These are phyloP conservation scores for Solenopsis invicta DNA, from an alignment of 1,140 invertebrate genomes.

Conservation along the genomic window DNA sequence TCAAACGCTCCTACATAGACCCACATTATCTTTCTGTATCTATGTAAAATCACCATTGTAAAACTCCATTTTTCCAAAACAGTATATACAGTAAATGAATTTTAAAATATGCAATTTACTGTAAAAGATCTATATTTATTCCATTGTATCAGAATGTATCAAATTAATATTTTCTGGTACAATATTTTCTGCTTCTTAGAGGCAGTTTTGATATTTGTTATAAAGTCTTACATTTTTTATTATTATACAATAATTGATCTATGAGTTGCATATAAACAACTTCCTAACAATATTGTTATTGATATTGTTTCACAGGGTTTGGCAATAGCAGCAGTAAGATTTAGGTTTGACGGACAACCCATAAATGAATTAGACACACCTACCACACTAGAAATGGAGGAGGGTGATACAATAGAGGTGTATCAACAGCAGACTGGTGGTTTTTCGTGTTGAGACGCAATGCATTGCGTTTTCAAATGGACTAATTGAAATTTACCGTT, in stretches of 20 bases:
- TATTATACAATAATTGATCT: background rate
- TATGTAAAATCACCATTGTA: background rate
- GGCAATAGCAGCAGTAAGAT: constrained; percentile 95
- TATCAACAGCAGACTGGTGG: constrained; percentile 98
- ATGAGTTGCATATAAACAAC: background rate
- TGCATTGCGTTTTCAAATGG: constrained; percentile 71
- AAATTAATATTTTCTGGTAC: background rate
- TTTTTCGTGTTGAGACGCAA: constrained; percentile 75
- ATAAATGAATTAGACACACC: constrained; percentile 98
- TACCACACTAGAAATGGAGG: constrained; percentile 96
- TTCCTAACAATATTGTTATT: constrained; percentile 15
- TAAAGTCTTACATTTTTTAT: constrained; percentile 8
- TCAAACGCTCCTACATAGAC: background rate
- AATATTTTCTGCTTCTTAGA: background rate
- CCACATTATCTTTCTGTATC: background rate
- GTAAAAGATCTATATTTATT: background rate
- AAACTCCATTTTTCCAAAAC: background rate
- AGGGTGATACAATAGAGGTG: constrained; percentile 98
- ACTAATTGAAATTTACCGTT: constrained; percentile 75
- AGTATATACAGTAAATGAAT: background rate
- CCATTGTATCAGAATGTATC: background rate
- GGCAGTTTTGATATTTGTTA: no score
- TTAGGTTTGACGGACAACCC: constrained; percentile 97
- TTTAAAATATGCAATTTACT: background rate
- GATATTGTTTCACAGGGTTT: constrained; percentile 88